Evolutionary conservation across 2,113 vertebrate genomes (phyloP).

Genomic region (Physeter macrocephalus): DNA sequence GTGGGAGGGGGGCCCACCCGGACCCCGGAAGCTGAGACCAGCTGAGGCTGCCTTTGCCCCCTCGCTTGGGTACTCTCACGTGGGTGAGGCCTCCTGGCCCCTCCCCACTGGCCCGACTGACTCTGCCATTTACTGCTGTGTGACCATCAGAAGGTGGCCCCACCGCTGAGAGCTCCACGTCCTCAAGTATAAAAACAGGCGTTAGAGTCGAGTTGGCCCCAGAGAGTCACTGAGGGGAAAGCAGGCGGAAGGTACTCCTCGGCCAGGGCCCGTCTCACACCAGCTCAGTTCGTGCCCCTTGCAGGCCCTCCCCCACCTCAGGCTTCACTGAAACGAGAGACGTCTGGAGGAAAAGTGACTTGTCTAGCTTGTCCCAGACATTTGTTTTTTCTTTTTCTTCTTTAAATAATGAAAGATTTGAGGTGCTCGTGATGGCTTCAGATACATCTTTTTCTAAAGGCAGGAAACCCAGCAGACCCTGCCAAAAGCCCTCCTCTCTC

Average conservation of each 20-base stretch:
- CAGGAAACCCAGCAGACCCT: not conserved
- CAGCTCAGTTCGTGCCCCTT: not conserved
- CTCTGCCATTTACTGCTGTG: not conserved
- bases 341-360: not conserved
- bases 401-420: not conserved
- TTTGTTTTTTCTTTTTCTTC: not conserved
- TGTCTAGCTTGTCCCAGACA: not conserved
- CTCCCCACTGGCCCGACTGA: not conserved
- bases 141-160: not conserved
- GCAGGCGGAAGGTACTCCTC: not conserved
- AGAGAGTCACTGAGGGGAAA: not conserved
- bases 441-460: not conserved
- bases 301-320: rapidly evolving
- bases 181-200: not conserved
- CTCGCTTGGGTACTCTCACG: not conserved
- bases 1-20: not conserved
- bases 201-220: not conserved
- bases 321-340: not conserved
- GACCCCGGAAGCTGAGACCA: not conserved
- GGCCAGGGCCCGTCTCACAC: rapidly evolving
- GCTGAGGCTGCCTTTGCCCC: not conserved
- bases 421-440: not conserved
- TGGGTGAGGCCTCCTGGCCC: not conserved
- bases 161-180: not conserved
- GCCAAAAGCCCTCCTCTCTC: not conserved